Conservation (phyloP, 1,140 invertebrate species). For the Teleopsis dalmanni region DNA sequence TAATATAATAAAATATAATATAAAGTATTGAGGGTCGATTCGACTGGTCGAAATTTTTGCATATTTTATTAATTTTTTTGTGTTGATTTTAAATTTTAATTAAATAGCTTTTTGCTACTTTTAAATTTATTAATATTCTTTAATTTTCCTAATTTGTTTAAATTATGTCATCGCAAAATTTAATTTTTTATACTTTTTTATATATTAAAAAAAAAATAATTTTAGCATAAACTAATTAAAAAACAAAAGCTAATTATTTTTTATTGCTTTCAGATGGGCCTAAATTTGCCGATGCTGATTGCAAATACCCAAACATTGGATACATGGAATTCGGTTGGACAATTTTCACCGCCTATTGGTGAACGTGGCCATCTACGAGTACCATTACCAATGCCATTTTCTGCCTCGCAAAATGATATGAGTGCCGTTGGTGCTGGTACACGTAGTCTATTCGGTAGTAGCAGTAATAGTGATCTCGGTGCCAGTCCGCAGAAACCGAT, state of each 20-base stretch:
- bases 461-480: constrained; percentile 36
- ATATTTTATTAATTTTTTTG: no score
- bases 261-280: constrained; percentile 31
- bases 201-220: not conserved
- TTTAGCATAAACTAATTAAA: not conserved
- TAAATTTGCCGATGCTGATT: constrained; percentile 40
- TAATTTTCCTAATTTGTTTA: no score
- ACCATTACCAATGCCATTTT: constrained; percentile 24
- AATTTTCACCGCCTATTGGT: constrained; percentile 35
- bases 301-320: constrained; percentile 32
- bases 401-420: constrained; percentile 11
- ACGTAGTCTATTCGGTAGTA: constrained; percentile 19
- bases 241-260: not conserved
- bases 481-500: constrained; percentile 36
- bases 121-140: no score
- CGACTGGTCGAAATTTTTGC: no score
- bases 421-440: constrained; percentile 11
- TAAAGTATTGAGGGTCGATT: no score
- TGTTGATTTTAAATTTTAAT: no score
- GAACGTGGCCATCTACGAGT: constrained; percentile 22
- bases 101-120: no score
- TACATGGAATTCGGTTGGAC: constrained; percentile 34
- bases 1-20: no score
- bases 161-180: not conserved
- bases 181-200: not conserved